phyloP scores from a whole-genome alignment of 1,140 invertebrate species.

The Samia ricini region DNA sequence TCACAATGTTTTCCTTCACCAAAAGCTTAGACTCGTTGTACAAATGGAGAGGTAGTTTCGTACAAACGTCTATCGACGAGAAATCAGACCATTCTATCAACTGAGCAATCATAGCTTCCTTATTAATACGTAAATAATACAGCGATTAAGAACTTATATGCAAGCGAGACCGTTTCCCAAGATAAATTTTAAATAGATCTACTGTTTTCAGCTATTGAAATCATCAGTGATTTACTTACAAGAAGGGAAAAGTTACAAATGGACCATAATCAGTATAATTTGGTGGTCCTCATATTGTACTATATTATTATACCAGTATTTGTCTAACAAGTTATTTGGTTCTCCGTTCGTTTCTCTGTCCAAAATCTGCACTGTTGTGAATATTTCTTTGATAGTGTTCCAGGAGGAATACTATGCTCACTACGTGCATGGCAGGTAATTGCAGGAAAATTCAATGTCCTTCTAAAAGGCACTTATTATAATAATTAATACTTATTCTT shows the following conservation, averaged over 20 bases:
- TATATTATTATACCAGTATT: conserved; percentile 24
- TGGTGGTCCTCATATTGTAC: conserved; percentile 50
- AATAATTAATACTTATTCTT: no score
- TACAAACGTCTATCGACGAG: no score
- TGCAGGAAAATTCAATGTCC: background rate
- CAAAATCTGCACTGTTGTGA: conserved; percentile 40
- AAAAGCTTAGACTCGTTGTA: no score
- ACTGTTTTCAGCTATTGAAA: conserved; percentile 33
- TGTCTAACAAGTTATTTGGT: conserved; percentile 28
- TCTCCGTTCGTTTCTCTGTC: conserved; percentile 27
- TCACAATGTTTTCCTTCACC: no score
- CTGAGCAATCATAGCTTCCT: no score
- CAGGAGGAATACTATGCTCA: conserved; percentile 60
- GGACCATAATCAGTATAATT: conserved; percentile 35
- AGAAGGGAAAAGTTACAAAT: conserved; percentile 44
- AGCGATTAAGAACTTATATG: background rate
- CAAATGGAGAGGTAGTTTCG: no score
- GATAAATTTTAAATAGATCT: background rate
- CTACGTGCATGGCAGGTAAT: conserved; percentile 63
- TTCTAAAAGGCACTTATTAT: no score
- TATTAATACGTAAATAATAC: no score
- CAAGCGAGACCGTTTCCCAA: background rate
- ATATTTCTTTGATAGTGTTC: conserved; percentile 55
- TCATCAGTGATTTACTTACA: conserved; percentile 35
- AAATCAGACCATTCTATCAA: no score